Percentiles rank a stretch among this genome's conserved stretches.
Conservation (phyloP, 2,113 vertebrate genomes). For the Falco punctatus region DNA sequence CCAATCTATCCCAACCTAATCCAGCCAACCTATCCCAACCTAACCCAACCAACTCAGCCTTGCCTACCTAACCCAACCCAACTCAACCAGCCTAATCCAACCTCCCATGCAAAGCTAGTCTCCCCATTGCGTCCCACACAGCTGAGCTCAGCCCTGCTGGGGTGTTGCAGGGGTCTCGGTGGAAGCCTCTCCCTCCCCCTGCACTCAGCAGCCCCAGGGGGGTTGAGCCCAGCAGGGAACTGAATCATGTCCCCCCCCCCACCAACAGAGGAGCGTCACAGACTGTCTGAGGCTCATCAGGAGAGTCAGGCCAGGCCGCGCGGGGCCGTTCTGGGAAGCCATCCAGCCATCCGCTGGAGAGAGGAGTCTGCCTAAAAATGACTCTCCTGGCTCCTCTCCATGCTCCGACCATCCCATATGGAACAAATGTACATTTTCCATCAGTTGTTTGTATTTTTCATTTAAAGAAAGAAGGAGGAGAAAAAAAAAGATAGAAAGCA, state of each 20-base stretch:
- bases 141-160: not conserved
- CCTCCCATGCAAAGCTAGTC: not conserved
- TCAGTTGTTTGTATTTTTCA: conserved; percentile 67
- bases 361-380: conserved; percentile 58
- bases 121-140: accelerated
- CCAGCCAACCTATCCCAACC: not conserved
- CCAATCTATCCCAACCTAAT: not conserved
- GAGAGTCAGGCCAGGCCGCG: conserved; percentile 63
- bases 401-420: conserved; percentile 67
- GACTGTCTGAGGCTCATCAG: conserved; percentile 64
- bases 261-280: conserved; percentile 8
- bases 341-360: conserved; percentile 69
- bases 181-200: not conserved
- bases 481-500: not conserved
- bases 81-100: not conserved
- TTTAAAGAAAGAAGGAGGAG: conserved; percentile 42
- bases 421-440: conserved; percentile 77
- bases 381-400: conserved; percentile 69
- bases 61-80: not conserved
- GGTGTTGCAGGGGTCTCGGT: not conserved
- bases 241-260: not conserved
- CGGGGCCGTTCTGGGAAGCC: conserved; percentile 68
- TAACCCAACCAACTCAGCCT: not conserved
- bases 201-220: not conserved
- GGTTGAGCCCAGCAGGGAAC: not conserved